Evolutionary conservation across 2,113 vertebrate genomes (phyloP).

Genomic region (Anolis sagrei): DNA sequence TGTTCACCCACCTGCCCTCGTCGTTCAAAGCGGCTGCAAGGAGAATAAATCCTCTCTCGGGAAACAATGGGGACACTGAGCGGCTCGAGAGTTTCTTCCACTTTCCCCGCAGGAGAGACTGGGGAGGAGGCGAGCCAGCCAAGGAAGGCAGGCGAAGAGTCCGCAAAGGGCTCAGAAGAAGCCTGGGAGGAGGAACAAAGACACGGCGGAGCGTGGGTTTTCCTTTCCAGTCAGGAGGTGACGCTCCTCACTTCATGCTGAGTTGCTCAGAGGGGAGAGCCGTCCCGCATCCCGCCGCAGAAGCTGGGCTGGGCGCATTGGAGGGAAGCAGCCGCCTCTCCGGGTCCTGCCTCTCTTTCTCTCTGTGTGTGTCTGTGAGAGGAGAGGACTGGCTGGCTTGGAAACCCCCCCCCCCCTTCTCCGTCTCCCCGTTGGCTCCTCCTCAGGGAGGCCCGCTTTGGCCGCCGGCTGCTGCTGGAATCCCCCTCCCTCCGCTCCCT

Average conservation of each 20-base stretch:
- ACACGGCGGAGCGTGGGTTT: not conserved
- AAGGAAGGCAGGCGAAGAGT: not conserved
- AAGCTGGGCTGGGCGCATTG: no score
- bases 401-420: constrained; percentile 47
- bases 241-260: not conserved
- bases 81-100: no score
- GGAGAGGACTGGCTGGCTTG: not conserved
- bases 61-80: not conserved
- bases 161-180: no score
- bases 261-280: not conserved
- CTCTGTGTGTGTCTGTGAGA: constrained; percentile 41
- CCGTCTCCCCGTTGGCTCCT: constrained; percentile 48
- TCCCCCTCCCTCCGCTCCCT: not conserved
- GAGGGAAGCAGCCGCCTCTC: not conserved
- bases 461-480: constrained; percentile 46
- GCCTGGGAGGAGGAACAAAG: no score
- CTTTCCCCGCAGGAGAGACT: no score
- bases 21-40: not conserved
- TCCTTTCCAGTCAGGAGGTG: no score
- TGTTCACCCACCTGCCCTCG: no score
- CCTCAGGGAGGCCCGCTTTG: constrained; percentile 60
- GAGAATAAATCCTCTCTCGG: not conserved
- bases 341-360: constrained; percentile 22
- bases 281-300: not conserved
- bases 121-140: no score